Evolutionary conservation across 2,888 invertebrate genomes (phyloP).

Genomic region (Diplazon laetatorius): DNA sequence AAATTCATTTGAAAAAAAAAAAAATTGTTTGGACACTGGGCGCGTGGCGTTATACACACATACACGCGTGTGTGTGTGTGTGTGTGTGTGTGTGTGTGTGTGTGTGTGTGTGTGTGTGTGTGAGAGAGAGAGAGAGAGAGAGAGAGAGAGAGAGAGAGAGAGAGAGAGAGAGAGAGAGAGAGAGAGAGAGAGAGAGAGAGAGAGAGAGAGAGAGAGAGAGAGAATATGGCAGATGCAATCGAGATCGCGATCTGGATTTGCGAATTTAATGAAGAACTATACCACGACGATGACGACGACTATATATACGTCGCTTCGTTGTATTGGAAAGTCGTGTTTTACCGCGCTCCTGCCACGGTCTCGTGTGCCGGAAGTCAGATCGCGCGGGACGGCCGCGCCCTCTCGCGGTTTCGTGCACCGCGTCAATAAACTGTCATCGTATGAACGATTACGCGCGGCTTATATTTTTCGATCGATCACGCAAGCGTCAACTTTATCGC

Average conservation of each 20-base stretch:
- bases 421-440: not conserved
- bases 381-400: slow-evolving; percentile 29
- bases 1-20: no score
- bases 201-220: no score
- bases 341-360: slow-evolving; percentile 58
- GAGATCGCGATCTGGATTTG: slow-evolving; percentile 26
- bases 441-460: not conserved
- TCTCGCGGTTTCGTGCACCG: not conserved
- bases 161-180: no score
- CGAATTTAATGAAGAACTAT: slow-evolving; percentile 19
- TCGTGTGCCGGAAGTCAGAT: slow-evolving; percentile 77
- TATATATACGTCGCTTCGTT: slow-evolving; percentile 65
- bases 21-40: slow-evolving; percentile 52
- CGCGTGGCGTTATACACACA: slow-evolving; percentile 44
- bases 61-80: not conserved
- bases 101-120: no score
- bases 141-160: no score
- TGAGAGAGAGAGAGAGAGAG: no score
- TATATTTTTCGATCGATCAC: slow-evolving; percentile 22
- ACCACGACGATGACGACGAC: slow-evolving; percentile 30
- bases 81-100: no score
- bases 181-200: no score
- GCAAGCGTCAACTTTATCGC: not conserved
- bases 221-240: slow-evolving; percentile 72
- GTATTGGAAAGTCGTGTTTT: slow-evolving; percentile 80